These are phyloP conservation scores for Selene dorsalis DNA, from an alignment of 2,797 vertebrate species.

Conservation along the genomic window DNA sequence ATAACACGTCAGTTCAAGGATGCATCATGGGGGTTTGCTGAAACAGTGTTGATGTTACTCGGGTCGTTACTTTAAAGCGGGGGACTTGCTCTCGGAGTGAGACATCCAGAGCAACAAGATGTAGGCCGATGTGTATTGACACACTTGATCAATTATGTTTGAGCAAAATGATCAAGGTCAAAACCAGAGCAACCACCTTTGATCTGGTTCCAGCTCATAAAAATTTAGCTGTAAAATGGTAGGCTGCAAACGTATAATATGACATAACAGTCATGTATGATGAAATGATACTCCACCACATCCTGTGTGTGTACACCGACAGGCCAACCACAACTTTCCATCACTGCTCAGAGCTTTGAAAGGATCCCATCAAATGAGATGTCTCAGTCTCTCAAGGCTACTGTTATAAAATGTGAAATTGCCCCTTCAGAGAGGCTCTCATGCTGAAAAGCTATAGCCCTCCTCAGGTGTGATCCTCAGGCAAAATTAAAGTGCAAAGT, in stretches of 20 bases:
- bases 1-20: neutral
- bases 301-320: neutral
- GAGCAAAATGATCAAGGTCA: constrained; percentile 4
- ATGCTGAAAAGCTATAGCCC: constrained; percentile 45
- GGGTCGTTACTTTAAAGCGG: neutral
- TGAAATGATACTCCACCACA: constrained; percentile 4
- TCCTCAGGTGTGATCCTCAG: constrained; percentile 60
- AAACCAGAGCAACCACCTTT: neutral
- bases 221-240: neutral
- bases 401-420: constrained; percentile 56
- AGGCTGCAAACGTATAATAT: constrained; percentile 9
- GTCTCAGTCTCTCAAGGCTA: constrained; percentile 48
- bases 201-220: constrained; percentile 5
- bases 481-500: constrained; percentile 54
- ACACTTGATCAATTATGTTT: neutral
- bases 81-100: neutral
- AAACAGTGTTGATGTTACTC: neutral
- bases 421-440: constrained; percentile 42
- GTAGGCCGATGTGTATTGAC: neutral
- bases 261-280: constrained; percentile 20
- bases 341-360: constrained; percentile 40
- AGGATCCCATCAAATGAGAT: constrained; percentile 43
- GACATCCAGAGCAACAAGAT: neutral
- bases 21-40: neutral
- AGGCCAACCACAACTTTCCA: constrained; percentile 12